Base-by-base conservation (phyloP, 2,797 vertebrate species). In the Spea hammondii region DNA sequence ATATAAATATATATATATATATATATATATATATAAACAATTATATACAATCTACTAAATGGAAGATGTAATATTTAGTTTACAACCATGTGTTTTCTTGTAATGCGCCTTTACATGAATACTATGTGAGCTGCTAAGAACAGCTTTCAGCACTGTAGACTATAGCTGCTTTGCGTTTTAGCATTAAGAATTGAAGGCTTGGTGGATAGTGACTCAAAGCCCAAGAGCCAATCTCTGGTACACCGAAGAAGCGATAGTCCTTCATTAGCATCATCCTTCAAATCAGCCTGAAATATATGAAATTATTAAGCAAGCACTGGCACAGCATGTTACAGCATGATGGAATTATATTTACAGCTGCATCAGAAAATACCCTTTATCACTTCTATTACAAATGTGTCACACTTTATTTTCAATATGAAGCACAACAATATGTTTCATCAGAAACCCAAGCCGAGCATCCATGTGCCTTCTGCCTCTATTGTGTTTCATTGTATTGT, bases 321-420 rank as follows among this genome's bases (percentile, higher is more conserved):
- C 65, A 68, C 79, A 73, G 54, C 70, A 74, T 70, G 74, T 65
- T 57, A 57, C n/a, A 73, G 75, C 64, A 74, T 49, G 57, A 53
- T 44, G 65, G 57, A 82, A 82, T 70, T 70, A 50, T 77, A 65
- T 82, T 77, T 77, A 82, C 79, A 82, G 72, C 55, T 74, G 79
- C 75, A 70, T 77, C 67, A 57, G 17, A 50, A 60, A 72, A 67
- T 77, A 45, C 48, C 53, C 32, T 74, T 77, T 73, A 82, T 82
- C 79, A 77, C 59, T 82, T 73, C 70, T 70, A 77, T 76, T 82
- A 77, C 70, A 77, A 70, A 82, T 70, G 67, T 82, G 70, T 82
- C 74, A 82, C 70, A 77, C 75, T 69, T 82, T 77, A 72, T 69
- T 77, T 44, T 73, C 55, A 73, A 77, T 70, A 45, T 77, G 59